Evolutionary conservation across 2,888 invertebrate genomes (phyloP), one percentile per base, ranked within the genome.

Genomic region (Pediacus dermestoides): DNA sequence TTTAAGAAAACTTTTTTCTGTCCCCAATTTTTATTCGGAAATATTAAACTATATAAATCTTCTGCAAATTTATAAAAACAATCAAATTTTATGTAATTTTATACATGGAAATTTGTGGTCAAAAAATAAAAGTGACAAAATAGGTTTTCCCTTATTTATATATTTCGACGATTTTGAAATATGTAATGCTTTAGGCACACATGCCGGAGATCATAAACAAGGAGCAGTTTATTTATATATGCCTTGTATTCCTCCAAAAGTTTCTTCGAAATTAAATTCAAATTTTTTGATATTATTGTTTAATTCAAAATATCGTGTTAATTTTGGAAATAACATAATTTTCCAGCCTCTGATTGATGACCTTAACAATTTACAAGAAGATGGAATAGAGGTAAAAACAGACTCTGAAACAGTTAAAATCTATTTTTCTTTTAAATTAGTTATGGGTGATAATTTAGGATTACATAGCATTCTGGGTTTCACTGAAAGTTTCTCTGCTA

Each of bases 371-470:
- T 43, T 61, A 9, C 50, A 53, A 41, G 11, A 14, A 16, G 21
- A 10, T 18, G 39, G 34, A 13, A 30, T 39, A 27, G 28, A 22
- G 7, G 8, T 39, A 7, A 16, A 27, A 6, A 13, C 18, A 23
- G 13, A 26, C 10, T 30, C 22, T 25, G 13, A 14, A 30, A 40
- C 15, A 10, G 16, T 25, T 14, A 31, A 23, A 35, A 12, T 26
- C 12, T 40, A 30, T 18, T 58, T 57, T 45, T 27, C 23, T 16
- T 31, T 57, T 10, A 39, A 36, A 10, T 32, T 41, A 26, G 45
- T 59, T 16, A 41, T 52, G 22, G 59, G 56, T 11, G 58, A 59
- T 35, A 60, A 58, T 37, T 44, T 56, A 43, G 59, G 57, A 0
- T 27, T 54, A 8, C 50, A 57, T 36, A 38, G 38, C 9, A 47